A percentile compares a stretch with the other conserved stretches of the same genome.
Evolutionary conservation across 2,797 vertebrate genomes (phyloP).

Genomic region (Antennarius maculatus): DNA sequence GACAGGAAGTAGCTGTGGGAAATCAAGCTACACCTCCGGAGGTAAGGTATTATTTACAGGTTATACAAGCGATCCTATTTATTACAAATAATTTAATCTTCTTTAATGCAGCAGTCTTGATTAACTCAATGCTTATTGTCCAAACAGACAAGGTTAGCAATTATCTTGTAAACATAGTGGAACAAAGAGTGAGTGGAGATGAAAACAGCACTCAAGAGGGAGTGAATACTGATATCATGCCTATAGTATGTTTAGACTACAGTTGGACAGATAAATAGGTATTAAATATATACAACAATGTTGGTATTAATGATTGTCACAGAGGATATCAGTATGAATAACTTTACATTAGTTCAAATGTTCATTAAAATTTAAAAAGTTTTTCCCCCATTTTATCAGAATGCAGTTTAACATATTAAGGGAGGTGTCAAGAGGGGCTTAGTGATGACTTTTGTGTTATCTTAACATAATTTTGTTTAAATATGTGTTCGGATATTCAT

Average conservation of each 20-base stretch:
- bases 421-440: constrained; percentile 17
- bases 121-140: too few relatives aligned
- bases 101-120: too few relatives aligned
- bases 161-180: background rate
- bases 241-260: background rate
- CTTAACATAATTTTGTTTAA: constrained; percentile 56
- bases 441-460: constrained; percentile 44
- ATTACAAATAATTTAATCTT: background rate
- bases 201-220: background rate
- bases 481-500: constrained; percentile 55
- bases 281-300: too few relatives aligned
- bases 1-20: constrained; percentile 59
- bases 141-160: background rate
- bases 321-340: background rate
- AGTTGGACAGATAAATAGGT: background rate
- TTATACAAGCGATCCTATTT: background rate
- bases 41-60: constrained; percentile 50
- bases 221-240: background rate
- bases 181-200: background rate
- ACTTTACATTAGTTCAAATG: background rate
- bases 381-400: constrained; percentile 8
- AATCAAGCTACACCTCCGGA: constrained; percentile 59
- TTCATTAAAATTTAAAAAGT: too few relatives aligned
- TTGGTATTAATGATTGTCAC: background rate
- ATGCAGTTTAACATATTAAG: constrained; percentile 29